A percentile compares a stretch with the other conserved stretches of the same genome.
These are phyloP conservation scores for Galaxea fascicularis DNA, from an alignment of 92 coral and sea anemone species.

Conservation along the genomic window DNA sequence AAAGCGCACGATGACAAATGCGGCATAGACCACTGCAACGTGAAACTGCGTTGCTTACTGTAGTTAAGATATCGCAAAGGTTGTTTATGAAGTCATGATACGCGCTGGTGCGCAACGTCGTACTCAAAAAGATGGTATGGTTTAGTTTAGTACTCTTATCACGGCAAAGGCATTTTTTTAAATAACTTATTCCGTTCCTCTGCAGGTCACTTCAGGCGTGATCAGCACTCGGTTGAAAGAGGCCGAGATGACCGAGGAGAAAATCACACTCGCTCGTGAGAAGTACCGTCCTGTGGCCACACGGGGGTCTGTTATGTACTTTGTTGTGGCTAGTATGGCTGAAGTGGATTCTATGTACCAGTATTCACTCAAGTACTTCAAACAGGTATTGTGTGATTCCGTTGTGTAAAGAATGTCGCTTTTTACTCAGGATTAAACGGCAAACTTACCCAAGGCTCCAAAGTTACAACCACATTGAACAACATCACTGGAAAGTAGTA, in stretches of 20 bases:
- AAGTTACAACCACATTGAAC: background rate
- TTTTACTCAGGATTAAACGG: too few species aligned
- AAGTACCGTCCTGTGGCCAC: conserved; percentile 99
- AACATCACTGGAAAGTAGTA: background rate
- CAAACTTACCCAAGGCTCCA: too few species aligned
- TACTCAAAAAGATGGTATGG: too few species aligned
- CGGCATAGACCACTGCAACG: too few species aligned
- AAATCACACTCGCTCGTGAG: conserved; percentile 93
- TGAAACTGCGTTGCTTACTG: too few species aligned
- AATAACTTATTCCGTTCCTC: background rate
- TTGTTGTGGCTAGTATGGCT: conserved; percentile 98
- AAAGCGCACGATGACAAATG: too few species aligned
- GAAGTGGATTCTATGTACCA: conserved; percentile 98
- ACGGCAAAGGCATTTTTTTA: too few species aligned
- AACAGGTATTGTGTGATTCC: conserved; percentile 66
- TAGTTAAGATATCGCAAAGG: too few species aligned
- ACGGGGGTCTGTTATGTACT: conserved; percentile 99
- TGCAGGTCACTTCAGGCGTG: conserved; percentile 97
- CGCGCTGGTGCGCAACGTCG: too few species aligned
- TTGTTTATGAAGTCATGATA: too few species aligned
- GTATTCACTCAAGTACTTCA: conserved; percentile 93
- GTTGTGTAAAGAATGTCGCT: background rate
- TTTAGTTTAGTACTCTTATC: too few species aligned
- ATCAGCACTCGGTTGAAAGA: conserved; percentile 92
- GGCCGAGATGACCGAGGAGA: conserved; percentile 97